Conservation (phyloP, 2,113 vertebrate species). For the Engystomops pustulosus region DNA sequence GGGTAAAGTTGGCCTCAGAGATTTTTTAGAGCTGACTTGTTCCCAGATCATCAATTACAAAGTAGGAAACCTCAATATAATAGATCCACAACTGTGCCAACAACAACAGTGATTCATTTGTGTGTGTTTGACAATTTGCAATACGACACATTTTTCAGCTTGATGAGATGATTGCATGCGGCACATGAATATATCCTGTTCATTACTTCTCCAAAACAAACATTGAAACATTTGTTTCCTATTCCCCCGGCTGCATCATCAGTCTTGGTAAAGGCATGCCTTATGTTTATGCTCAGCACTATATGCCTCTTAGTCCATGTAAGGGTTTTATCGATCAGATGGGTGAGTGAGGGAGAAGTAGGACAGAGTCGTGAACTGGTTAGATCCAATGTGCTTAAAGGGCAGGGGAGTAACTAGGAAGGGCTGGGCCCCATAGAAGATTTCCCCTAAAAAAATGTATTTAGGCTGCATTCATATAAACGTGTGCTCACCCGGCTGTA, state of each 20-base stretch:
- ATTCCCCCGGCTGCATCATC: background rate
- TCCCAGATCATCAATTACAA: background rate
- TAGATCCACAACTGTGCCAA: slow-evolving; percentile 1
- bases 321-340: background rate
- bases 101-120: background rate
- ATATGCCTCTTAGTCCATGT: background rate
- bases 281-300: background rate
- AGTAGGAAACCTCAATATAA: background rate
- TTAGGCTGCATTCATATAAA: too few species aligned
- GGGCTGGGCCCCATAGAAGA: too few species aligned
- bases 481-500: too few species aligned
- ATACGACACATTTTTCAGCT: background rate
- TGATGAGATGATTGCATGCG: slow-evolving; percentile 1
- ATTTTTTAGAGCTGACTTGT: background rate
- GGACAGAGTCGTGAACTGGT: background rate
- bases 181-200: slow-evolving; percentile 7
- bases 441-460: too few species aligned
- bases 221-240: slow-evolving; percentile 3
- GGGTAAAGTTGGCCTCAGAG: background rate
- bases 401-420: too few species aligned
- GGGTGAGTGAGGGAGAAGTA: background rate
- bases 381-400: too few species aligned
- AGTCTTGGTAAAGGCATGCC: background rate
- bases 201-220: slow-evolving; percentile 18
- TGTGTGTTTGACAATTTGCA: background rate